Conservation (phyloP, 2,888 invertebrate species). For the Germaria angustata region DNA sequence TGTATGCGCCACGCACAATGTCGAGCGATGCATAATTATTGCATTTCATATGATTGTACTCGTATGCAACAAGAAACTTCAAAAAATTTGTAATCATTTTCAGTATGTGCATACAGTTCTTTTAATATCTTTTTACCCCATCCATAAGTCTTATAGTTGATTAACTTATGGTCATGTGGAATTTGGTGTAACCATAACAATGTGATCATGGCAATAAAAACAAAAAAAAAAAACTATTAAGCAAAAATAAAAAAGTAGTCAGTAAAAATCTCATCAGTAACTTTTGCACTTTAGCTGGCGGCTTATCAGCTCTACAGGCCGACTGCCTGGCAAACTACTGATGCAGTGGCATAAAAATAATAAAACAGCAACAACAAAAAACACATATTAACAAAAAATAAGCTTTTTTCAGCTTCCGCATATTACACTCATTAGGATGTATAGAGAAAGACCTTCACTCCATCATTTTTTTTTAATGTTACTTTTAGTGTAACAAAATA, state of each 20-base stretch:
- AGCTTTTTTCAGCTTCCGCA: slow-evolving; percentile 57
- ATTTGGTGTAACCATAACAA: slow-evolving; percentile 56
- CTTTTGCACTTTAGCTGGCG: slow-evolving; percentile 59
- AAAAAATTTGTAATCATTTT: slow-evolving; percentile 36
- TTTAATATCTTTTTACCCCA: slow-evolving; percentile 1
- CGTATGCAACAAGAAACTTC: background rate
- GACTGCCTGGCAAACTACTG: slow-evolving; percentile 2
- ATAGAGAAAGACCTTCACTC: slow-evolving; percentile 34
- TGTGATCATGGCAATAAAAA: slow-evolving; percentile 31
- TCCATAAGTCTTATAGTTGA: slow-evolving; percentile 43
- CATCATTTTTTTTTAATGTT: slow-evolving; percentile 39
- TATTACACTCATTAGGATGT: slow-evolving; percentile 36
- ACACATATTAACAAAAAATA: slow-evolving; percentile 2
- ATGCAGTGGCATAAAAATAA: slow-evolving; percentile 50
- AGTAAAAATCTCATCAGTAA: slow-evolving; percentile 62
- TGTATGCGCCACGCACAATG: slow-evolving; percentile 30
- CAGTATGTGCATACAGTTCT: background rate
- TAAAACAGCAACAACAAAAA: slow-evolving; percentile 16
- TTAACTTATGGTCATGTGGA: slow-evolving; percentile 59
- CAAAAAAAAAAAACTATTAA: background rate
- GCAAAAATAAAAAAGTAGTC: slow-evolving; percentile 9
- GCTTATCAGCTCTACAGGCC: slow-evolving; percentile 35
- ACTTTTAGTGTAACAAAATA: slow-evolving; percentile 9
- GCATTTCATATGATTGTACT: slow-evolving; percentile 8
- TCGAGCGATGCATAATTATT: slow-evolving; percentile 40